Conservation (phyloP, 2,888 invertebrate genomes). For the Epicampocera succincta region DNA sequence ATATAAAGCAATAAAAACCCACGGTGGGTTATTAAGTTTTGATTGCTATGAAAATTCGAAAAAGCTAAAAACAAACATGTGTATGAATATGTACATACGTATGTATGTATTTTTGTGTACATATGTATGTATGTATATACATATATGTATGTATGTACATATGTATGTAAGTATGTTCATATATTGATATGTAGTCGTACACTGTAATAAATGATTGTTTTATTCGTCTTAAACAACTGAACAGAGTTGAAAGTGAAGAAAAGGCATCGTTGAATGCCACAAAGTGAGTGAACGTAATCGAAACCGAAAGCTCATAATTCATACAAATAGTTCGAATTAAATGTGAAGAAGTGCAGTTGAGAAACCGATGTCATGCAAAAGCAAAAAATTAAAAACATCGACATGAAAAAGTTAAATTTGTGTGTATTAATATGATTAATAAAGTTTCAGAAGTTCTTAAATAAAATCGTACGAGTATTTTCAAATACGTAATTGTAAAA, state of each 20-base stretch:
- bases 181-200: conserved; percentile 17
- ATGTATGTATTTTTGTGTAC: neutral
- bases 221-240: conserved; percentile 17
- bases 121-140: neutral
- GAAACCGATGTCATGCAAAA: conserved; percentile 27
- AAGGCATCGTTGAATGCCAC: conserved; percentile 17
- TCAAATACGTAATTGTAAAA: conserved; percentile 13
- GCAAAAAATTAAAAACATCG: neutral
- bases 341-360: conserved; percentile 13
- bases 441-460: conserved; percentile 18
- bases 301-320: conserved; percentile 68
- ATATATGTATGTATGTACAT: neutral
- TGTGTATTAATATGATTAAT: conserved; percentile 22
- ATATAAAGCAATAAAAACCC: conserved; percentile 27
- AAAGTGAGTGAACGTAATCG: conserved; percentile 66
- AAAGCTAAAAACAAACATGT: conserved; percentile 29
- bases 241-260: conserved; percentile 30
- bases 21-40: conserved; percentile 20
- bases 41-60: conserved; percentile 45
- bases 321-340: conserved; percentile 54
- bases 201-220: conserved; percentile 36
- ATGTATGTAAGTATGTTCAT: neutral
- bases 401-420: neutral
- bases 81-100: no score
- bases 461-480: conserved; percentile 14